Evolutionary conservation across 2,888 invertebrate genomes (phyloP).

Genomic region (Drosophila robusta): DNA sequence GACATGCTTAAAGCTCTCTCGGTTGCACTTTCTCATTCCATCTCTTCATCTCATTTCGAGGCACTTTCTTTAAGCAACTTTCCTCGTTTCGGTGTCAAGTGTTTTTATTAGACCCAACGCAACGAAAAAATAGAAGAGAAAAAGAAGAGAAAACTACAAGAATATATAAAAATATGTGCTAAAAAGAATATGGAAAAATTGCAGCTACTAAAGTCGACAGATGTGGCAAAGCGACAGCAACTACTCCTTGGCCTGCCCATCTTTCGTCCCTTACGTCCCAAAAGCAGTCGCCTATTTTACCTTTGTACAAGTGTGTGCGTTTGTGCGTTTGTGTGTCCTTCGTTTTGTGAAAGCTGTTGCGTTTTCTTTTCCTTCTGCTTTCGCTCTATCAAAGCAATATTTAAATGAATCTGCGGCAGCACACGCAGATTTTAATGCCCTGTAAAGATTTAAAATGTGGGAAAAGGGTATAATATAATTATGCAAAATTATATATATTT

Average conservation of each 20-base stretch:
- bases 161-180: slow-evolving; percentile 23
- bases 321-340: neutral
- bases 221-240: slow-evolving; percentile 27
- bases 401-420: slow-evolving; percentile 45
- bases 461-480: neutral
- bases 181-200: slow-evolving; percentile 32
- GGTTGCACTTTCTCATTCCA: neutral
- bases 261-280: neutral
- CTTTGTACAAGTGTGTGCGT: slow-evolving; percentile 17
- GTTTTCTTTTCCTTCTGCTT: slow-evolving; percentile 14
- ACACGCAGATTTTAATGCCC: slow-evolving; percentile 25
- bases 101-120: slow-evolving; percentile 61
- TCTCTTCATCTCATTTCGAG: slow-evolving; percentile 19
- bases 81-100: slow-evolving; percentile 72
- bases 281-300: slow-evolving; percentile 39
- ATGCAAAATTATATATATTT: neutral
- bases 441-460: neutral
- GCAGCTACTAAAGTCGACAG: slow-evolving; percentile 47
- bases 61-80: slow-evolving; percentile 64
- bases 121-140: slow-evolving; percentile 11
- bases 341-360: slow-evolving; percentile 42
- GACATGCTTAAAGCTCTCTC: slow-evolving; percentile 21
- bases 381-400: slow-evolving; percentile 47
- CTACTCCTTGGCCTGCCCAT: neutral
- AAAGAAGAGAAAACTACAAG: slow-evolving; percentile 12